Evolutionary conservation across 2,113 vertebrate genomes (phyloP), one percentile per base, ranked within the genome.

Genomic region (Lipophrys pholis): DNA sequence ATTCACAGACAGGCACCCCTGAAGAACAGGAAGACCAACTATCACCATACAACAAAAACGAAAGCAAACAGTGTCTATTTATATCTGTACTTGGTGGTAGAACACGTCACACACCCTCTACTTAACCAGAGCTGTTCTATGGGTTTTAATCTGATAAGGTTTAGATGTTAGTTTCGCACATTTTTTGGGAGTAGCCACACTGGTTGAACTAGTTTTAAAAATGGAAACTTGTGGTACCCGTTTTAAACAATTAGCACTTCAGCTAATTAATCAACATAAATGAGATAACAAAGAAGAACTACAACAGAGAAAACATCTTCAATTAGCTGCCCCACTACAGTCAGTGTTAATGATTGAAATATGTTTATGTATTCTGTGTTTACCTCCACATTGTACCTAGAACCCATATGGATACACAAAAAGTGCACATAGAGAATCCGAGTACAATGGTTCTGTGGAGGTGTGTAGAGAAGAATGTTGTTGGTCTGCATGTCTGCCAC

Each of bases 381-480:
- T 42, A 64, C 11, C 8, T 5, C 5, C 17, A 0, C 40, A 8
- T 35, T 48, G 36, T 21, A 7, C n/a, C 41, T 43, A 48, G 21
- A 2, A 11, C 11, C 4, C 30, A 49, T 45, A 30, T 30, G 21
- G 11, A 15, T 11, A 49, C 11, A 50, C 16, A 62, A 7, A 7
- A 50, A 50, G 17, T 6, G 16, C 10, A 63, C 36, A 56, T 43
- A 46, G 7, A 42, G n/a, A 30, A 30, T 30, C 21, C 2, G 21
- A 30, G 21, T 30, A 30, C 21, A 30, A 30, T 30, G 21, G 21
- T 30, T 2, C 4, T 30, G 49, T 42, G 57, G 48, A 60, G 68
- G 73, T 61, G 79, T 76, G 59, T 53, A 16, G 35, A 72, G 12
- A 80, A 71, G 87, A 91, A 88, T 90, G 87, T 45, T 10, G 79